Evolutionary conservation across 2,888 invertebrate species (phyloP).

Genomic region (Dorcus hopei): DNA sequence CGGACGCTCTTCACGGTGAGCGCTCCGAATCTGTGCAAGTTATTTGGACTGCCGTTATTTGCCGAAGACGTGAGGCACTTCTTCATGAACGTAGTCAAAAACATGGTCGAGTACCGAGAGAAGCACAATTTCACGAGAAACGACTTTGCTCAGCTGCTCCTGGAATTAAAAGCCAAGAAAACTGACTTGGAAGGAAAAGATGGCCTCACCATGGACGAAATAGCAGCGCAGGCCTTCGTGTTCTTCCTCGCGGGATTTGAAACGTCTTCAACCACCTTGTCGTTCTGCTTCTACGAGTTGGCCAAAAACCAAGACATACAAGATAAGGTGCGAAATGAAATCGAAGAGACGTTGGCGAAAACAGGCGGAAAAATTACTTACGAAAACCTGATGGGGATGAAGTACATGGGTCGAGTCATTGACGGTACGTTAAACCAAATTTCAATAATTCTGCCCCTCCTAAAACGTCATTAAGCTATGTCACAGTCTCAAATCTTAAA

Average conservation of each 20-base stretch:
- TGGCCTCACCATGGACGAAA: constrained; percentile 10
- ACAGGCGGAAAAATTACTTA: constrained; percentile 43
- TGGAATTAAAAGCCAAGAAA: constrained; percentile 27
- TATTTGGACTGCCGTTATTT: too few relatives aligned
- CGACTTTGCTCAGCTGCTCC: too few relatives aligned
- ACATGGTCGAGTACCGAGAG: too few relatives aligned
- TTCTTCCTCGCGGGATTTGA: constrained; percentile 52
- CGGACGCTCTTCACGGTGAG: too few relatives aligned
- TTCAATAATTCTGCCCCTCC: too few relatives aligned
- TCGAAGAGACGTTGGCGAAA: constrained; percentile 35
- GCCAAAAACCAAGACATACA: constrained; percentile 46
- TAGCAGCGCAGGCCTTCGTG: constrained; percentile 42
- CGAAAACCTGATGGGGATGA: constrained; percentile 48
- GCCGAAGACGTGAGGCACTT: too few relatives aligned
- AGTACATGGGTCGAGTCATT: constrained; percentile 48
- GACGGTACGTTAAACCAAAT: constrained; percentile 30
- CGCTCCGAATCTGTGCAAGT: too few relatives aligned
- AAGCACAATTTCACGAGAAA: too few relatives aligned
- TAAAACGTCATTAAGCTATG: too few relatives aligned
- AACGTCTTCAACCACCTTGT: constrained; percentile 46
- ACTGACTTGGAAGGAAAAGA: neutral
- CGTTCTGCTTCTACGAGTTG: constrained; percentile 43
- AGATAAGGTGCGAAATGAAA: constrained; percentile 44
- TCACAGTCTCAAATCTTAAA: too few relatives aligned
- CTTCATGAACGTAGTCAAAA: too few relatives aligned